These are phyloP conservation scores for Climacteris rufus DNA, from an alignment of 2,113 vertebrate genomes.

Conservation along the genomic window DNA sequence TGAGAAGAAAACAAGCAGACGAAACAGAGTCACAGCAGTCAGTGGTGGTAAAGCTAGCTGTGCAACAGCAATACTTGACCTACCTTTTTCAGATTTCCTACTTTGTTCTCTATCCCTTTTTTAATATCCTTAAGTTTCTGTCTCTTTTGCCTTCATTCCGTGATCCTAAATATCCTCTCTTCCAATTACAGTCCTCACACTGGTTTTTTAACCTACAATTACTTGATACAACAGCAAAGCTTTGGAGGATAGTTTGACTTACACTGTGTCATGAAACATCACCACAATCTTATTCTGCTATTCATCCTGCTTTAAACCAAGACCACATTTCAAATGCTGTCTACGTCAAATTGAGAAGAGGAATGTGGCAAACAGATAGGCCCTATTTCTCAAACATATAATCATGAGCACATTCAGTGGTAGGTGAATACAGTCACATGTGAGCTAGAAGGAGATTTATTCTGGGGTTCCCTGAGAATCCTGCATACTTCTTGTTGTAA, in stretches of 20 bases:
- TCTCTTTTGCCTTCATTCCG: background rate
- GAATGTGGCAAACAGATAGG: background rate
- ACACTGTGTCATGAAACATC: background rate
- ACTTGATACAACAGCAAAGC: background rate
- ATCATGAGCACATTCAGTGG: accelerated
- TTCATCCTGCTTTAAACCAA: background rate
- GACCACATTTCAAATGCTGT: background rate
- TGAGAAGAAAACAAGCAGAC: background rate
- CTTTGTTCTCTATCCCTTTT: background rate
- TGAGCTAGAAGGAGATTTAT: background rate
- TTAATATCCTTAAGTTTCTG: background rate
- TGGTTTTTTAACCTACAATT: background rate
- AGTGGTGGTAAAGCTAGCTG: background rate
- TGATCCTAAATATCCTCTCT: background rate
- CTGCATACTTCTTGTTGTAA: background rate
- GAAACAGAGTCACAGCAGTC: background rate
- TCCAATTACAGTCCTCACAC: background rate
- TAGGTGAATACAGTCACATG: background rate
- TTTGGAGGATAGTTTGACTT: background rate
- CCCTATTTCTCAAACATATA: background rate
- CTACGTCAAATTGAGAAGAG: background rate
- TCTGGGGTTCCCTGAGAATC: background rate
- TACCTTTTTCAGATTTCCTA: background rate
- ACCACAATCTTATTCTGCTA: background rate
- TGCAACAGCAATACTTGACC: background rate